These are phyloP conservation scores for Herpetotheres cachinnans DNA, from an alignment of 2,113 vertebrate species.

Conservation along the genomic window DNA sequence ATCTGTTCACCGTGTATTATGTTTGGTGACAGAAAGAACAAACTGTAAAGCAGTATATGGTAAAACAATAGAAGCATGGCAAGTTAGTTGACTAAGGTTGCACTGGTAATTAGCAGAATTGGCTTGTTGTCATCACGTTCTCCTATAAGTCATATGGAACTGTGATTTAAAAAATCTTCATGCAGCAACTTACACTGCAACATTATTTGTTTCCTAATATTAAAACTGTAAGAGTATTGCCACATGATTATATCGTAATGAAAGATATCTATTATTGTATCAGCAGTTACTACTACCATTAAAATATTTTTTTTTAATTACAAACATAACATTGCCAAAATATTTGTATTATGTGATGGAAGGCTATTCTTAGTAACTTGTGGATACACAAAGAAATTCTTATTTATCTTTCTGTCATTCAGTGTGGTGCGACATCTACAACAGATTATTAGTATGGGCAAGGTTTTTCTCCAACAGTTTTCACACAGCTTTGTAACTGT, in stretches of 20 bases:
- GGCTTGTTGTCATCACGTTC: neutral
- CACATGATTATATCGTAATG: neutral
- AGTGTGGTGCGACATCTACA: neutral
- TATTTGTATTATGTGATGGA: neutral
- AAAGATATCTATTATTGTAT: neutral
- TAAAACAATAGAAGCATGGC: neutral
- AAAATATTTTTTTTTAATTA: neutral
- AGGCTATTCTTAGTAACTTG: neutral
- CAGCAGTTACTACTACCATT: neutral
- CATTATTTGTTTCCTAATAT: neutral
- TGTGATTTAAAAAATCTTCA: neutral
- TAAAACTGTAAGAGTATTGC: neutral
- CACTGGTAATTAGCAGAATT: neutral
- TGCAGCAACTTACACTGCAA: neutral
- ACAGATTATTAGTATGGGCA: neutral
- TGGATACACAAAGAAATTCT: neutral
- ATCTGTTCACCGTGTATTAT: conserved; percentile 22
- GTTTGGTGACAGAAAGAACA: conserved; percentile 23
- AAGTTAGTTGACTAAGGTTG: neutral
- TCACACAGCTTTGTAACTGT: neutral
- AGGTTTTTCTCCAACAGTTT: neutral
- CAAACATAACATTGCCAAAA: neutral
- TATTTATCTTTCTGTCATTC: neutral
- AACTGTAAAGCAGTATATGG: neutral
- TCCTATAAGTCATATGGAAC: neutral